Evolutionary conservation across 2,113 vertebrate species (phyloP), one percentile per base, ranked within the genome.

Genomic region (Eretmochelys imbricata): DNA sequence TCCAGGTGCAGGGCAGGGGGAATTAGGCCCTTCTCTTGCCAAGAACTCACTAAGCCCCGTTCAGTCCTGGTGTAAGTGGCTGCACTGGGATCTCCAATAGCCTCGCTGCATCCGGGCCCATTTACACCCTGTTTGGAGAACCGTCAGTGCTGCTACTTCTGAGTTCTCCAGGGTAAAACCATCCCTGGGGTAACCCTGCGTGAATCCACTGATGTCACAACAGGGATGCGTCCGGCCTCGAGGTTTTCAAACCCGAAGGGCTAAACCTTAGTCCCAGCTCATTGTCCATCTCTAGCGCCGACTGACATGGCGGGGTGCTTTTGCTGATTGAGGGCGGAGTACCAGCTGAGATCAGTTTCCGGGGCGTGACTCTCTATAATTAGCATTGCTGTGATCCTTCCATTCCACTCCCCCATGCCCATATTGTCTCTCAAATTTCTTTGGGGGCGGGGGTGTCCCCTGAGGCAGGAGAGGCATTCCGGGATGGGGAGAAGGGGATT

Each of bases 271-370:
- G 51, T 53, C 51, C 7, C 51, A 53, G 51, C 51, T 53, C 19
- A 3, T 53, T 53, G 51, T 53, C 51, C 17, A 20, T 19, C 51
- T 53, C 51, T 53, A 53, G 51, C 17, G 19, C 53, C 22, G 53
- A 54, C 96, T 93, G 96, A 94, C 80, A 91, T 80, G 80, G 94
- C 80, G 91, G 96, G 94, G 95, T 97, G 94, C 38, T 89, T 94
- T 97, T 97, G 96, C 97, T 97, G 93, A 57, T 42, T 7, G 0
- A 38, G 1, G 10, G 48, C 50, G 8, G 19, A 29, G 57, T 59
- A 29, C 25, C 27, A 59, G 25, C 27, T 19, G 24, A 94, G 93
- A 97, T 96, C 90, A 96, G 5, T 84, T 93, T 55, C 69, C 35
- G 24, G 93, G 91, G 94, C 54, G 94, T 95, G 95, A 90, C 91